phyloP scores from a whole-genome alignment of 2,113 vertebrate genomes.

The Bufo bufo region DNA sequence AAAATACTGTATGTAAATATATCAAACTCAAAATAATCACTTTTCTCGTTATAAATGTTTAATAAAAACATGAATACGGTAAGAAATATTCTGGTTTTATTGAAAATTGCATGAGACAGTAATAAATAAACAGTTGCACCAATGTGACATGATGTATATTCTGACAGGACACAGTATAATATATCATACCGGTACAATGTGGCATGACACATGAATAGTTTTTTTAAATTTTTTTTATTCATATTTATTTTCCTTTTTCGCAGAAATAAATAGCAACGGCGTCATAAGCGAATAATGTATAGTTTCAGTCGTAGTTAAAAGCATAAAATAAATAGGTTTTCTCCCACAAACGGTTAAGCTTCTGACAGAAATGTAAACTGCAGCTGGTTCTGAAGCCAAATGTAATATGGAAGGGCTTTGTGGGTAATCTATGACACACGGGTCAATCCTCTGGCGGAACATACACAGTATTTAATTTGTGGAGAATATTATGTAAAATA shows the following conservation, averaged over 20 bases:
- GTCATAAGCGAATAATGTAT: conserved; percentile 75
- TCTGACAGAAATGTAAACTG: conserved; percentile 68
- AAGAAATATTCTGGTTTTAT: conserved; percentile 94
- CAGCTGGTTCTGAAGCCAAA: conserved; percentile 64
- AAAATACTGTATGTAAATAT: too few species aligned
- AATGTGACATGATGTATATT: conserved; percentile 71
- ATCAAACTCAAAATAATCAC: too few species aligned
- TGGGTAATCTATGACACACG: conserved; percentile 61
- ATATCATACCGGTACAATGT: conserved; percentile 71
- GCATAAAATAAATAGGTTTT: conserved; percentile 86
- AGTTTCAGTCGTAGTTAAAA: conserved; percentile 66
- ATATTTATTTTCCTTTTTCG: conserved; percentile 69
- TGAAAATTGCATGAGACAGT: conserved; percentile 88
- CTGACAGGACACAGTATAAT: conserved; percentile 69
- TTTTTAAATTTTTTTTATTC: conserved; percentile 40
- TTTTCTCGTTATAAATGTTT: too few species aligned
- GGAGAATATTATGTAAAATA: conserved; percentile 66
- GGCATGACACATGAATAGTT: conserved; percentile 65
- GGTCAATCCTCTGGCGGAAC: conserved; percentile 59
- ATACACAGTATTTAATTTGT: conserved; percentile 61
- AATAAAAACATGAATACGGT: conserved; percentile 68
- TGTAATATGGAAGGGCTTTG: conserved; percentile 59
- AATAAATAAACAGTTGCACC: conserved; percentile 97
- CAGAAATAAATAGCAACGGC: conserved; percentile 87
- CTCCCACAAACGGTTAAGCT: conserved; percentile 65